These are phyloP conservation scores for Laticauda colubrina DNA, from an alignment of 2,113 vertebrate genomes.

Conservation along the genomic window DNA sequence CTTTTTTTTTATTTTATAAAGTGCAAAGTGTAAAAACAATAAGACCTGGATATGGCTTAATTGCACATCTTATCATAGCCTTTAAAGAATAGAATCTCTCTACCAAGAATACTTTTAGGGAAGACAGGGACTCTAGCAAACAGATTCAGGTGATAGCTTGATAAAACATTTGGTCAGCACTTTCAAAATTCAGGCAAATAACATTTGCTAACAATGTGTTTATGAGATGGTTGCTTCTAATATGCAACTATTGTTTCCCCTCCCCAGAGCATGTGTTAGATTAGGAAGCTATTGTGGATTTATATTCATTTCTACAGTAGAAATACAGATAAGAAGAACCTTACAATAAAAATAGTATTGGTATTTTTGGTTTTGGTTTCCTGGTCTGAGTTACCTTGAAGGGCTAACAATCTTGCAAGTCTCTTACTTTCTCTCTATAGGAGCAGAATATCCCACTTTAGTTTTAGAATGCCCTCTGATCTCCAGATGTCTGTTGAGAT, in stretches of 20 bases:
- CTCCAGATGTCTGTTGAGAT: neutral
- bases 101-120: neutral
- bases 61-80: neutral
- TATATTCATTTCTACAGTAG: neutral
- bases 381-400: neutral
- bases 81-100: neutral
- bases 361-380: neutral
- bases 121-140: neutral
- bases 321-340: neutral
- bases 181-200: neutral
- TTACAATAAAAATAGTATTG: neutral
- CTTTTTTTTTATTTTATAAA: neutral
- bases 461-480: neutral
- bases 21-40: neutral
- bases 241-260: neutral
- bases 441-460: neutral
- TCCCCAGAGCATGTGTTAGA: neutral
- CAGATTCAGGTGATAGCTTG: neutral
- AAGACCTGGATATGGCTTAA: neutral
- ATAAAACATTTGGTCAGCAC: neutral
- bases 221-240: neutral
- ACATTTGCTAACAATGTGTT: neutral
- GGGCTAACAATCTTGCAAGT: neutral
- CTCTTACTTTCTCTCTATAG: neutral
- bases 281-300: neutral